A percentile compares a stretch with the other conserved stretches of the same genome.
Conservation (phyloP, 1,140 invertebrate species). For the Procambarus clarkii region DNA sequence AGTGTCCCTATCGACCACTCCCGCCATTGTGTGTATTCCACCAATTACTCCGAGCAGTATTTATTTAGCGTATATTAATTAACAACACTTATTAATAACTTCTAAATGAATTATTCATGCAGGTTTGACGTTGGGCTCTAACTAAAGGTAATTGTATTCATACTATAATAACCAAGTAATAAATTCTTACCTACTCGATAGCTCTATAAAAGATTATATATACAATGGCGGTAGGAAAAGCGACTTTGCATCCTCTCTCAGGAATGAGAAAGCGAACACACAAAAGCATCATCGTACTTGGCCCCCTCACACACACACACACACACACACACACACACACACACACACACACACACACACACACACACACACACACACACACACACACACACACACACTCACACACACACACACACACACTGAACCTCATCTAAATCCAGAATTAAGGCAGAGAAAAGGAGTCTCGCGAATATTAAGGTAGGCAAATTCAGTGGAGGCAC, state of each 20-base stretch:
- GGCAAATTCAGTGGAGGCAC: conserved; percentile 45
- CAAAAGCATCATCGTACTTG: no score
- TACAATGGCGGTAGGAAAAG: conserved; percentile 36
- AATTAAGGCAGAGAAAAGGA: not conserved
- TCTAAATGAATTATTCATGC: conserved; percentile 45
- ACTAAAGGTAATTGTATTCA: conserved; percentile 45
- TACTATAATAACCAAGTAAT: conserved; percentile 40
- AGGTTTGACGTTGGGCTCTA: conserved; percentile 26
- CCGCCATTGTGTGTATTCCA: conserved; percentile 45
- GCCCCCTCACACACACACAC: no score
- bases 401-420: conserved; percentile 4
- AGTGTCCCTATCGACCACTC: conserved; percentile 33
- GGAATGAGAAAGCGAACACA: conserved; percentile 12
- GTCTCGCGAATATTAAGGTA: conserved; percentile 60
- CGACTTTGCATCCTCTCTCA: conserved; percentile 51
- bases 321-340: no score
- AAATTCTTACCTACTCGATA: conserved; percentile 56
- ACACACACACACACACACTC: no score
- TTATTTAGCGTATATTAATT: conserved; percentile 51
- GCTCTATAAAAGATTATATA: conserved; percentile 41
- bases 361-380: no score
- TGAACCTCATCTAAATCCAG: not conserved
- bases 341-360: no score
- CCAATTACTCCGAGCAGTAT: conserved; percentile 55
- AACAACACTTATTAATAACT: conserved; percentile 50